Evolutionary conservation across 2,113 vertebrate species (phyloP), one percentile per base, ranked within the genome.

Genomic region (Thalassoma bifasciatum): DNA sequence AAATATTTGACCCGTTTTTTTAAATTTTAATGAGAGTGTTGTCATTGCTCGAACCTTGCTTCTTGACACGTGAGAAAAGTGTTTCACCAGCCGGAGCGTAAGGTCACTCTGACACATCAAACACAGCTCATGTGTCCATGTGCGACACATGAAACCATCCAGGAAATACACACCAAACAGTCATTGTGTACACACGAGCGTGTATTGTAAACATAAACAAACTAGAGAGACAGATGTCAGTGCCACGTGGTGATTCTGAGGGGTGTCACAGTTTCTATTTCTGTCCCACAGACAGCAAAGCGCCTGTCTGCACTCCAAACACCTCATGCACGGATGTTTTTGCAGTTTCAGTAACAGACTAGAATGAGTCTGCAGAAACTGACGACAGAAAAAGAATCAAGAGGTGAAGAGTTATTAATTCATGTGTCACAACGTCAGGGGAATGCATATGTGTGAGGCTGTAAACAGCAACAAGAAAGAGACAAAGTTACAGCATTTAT

Each of bases 111-210:
- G 26, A 49, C n/a, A 37, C 5, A 47, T 9, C 50, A 46, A 19
- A 54, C 63, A 54, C 0, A 49, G 19, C 13, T 1, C 17, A 17
- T 30, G n/a, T n/a, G 24, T 4, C 16, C 10, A 17, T 10, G 46
- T 2, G 57, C 30, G 23, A 10, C 61, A 66, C 54, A 72, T 30
- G 67, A 72, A 26, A 23, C 34, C 57, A 19, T 40, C 62, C 1
- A 38, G 17, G 56, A 10, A 38, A 7, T 8, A 44, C 46, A 58
- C 2, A 12, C 12, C 10, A 0, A 8, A 14, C 57, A 0, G 1
- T 37, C 42, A 53, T 54, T 9, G 38, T 19, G 0, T 19, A 49
- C 23, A 49, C 12, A 7, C 17, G 1, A 51, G 6, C 4, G 2
- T 17, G 46, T 9, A 17, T 11, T 44, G 12, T 10, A 22, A 14